These are phyloP conservation scores for Coelinius sp. DNA, from an alignment of 2,888 invertebrate species.

Conservation along the genomic window DNA sequence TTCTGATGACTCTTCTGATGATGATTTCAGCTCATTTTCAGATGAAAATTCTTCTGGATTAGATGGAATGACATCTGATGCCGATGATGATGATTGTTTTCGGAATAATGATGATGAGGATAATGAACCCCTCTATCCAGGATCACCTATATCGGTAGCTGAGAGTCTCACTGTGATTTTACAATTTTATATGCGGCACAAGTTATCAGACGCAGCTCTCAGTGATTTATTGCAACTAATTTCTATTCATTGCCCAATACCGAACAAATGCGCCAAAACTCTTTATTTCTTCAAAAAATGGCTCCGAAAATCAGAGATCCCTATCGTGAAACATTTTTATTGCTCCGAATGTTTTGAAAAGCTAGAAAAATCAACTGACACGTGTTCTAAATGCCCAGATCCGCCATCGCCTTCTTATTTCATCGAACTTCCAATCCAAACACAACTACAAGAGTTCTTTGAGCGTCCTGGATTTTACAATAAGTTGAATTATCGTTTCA, in stretches of 20 bases:
- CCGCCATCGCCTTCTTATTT: constrained; percentile 3
- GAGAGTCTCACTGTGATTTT: not conserved
- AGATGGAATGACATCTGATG: too few species aligned
- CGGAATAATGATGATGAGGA: not conserved
- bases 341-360: not conserved
- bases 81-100: too few species aligned
- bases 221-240: not conserved
- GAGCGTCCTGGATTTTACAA: constrained; percentile 30
- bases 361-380: constrained; percentile 3
- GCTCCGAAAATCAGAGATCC: not conserved
- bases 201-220: not conserved
- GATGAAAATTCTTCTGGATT: too few species aligned
- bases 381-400: not conserved
- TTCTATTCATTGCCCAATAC: not conserved
- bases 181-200: not conserved
- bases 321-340: not conserved
- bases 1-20: too few species aligned
- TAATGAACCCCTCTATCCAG: not conserved
- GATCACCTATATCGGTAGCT: not conserved
- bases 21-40: too few species aligned
- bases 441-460: constrained; percentile 23
- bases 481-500: constrained; percentile 7
- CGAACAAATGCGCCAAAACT: not conserved
- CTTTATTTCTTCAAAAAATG: not conserved
- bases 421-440: constrained; percentile 18